These are phyloP conservation scores for Protobothrops mucrosquamatus DNA, from an alignment of 2,113 vertebrate genomes.

Conservation along the genomic window DNA sequence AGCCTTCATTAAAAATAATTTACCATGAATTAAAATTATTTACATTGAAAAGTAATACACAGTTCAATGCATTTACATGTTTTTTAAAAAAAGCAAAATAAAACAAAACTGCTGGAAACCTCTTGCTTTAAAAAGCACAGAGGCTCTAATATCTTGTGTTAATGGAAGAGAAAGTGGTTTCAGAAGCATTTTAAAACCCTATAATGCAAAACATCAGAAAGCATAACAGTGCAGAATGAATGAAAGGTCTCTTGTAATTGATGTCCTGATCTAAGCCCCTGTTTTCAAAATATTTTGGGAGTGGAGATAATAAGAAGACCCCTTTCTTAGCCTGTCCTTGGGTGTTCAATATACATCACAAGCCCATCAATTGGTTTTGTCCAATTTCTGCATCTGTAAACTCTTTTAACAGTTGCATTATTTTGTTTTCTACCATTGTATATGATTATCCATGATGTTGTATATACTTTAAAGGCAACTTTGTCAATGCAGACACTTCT, in stretches of 20 bases:
- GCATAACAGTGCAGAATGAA: not conserved
- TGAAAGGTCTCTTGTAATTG: not conserved
- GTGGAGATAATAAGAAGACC: not conserved
- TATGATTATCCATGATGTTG: not conserved
- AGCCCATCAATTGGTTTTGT: not conserved
- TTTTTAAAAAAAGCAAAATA: not conserved
- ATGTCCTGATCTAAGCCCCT: not conserved
- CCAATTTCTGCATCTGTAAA: not conserved
- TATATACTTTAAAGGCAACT: not conserved
- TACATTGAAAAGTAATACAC: not conserved
- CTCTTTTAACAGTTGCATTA: not conserved
- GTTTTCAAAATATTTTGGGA: not conserved
- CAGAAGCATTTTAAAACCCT: not conserved
- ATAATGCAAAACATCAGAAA: not conserved
- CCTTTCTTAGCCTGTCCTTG: not conserved
- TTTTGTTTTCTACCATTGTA: not conserved
- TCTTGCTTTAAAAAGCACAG: not conserved
- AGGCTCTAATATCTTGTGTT: not conserved
- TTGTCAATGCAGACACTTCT: not conserved
- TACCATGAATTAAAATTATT: not conserved
- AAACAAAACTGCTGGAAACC: not conserved
- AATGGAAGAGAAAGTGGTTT: not conserved
- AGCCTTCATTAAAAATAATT: not conserved
- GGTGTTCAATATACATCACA: not conserved
- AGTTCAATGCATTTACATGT: not conserved